Evolutionary conservation across 2,888 invertebrate species (phyloP), one percentile per base, ranked within the genome.

Genomic region (Tetheella fluctuosa): DNA sequence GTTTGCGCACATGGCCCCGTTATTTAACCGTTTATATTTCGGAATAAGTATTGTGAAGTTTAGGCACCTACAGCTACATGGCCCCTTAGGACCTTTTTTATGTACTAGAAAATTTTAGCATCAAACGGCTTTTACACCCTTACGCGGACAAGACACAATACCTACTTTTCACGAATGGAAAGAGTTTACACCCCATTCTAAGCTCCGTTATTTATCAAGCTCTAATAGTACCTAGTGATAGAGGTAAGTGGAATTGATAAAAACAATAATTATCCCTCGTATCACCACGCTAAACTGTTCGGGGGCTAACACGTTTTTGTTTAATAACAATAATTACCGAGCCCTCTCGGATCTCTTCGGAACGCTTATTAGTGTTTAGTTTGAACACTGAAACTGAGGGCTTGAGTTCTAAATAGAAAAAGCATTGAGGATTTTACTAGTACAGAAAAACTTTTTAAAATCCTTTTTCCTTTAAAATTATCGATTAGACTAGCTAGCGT

Each of bases 231-330:
- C 15, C 6, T 48, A 10, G 20, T 2, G 10, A 48, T 20, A 10
- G 48, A 48, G 48, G 48, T 20, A 20, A 48, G 48, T 48, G n/a
- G 39, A 39, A 48, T 48, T 20, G 48, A 48, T 48, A 48, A 48
- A 48, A 48, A 48, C 48, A 48, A 48, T 48, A 20, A 48, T 48
- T 48, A 48, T 8, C 8, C 17, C 5, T 5, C n/a, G 48, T 48
- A 48, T 48, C 48, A 48, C 48, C 10, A 48, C 48, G 48, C 48
- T 48, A 48, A 48, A 48, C 48, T 48, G 48, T 48, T 48, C 48
- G 20, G 48, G 48, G 48, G 48, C 48, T 39, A 48, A 48, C 48
- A 48, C 48, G 48, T 48, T 48, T 48, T 48, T 48, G 48, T 48
- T 48, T 20, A 48, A 48, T 48, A 48, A 48, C 48, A 48, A 48